Conservation (phyloP, 2,888 invertebrate species). For the Drosophila hamatofila region DNA sequence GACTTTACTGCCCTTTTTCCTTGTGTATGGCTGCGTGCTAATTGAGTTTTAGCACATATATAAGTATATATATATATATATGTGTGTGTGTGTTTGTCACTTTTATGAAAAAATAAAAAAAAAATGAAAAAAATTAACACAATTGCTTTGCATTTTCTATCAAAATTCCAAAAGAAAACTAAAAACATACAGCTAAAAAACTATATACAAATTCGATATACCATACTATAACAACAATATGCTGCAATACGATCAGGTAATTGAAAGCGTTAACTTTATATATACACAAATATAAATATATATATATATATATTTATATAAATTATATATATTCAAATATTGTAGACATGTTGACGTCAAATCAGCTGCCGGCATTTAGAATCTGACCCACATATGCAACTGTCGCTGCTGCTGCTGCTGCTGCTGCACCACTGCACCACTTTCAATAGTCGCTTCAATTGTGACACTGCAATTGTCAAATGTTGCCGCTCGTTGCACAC, state of each 20-base stretch:
- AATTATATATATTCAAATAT: background rate
- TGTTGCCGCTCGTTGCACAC: slow-evolving; percentile 34
- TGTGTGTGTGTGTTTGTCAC: slow-evolving; percentile 3
- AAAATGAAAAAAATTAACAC: background rate
- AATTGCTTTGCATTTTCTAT: slow-evolving; percentile 34
- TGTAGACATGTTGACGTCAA: slow-evolving; percentile 10
- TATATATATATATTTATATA: background rate
- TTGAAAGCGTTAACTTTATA: slow-evolving; percentile 29
- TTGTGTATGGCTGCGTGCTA: slow-evolving; percentile 41
- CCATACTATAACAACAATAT: slow-evolving; percentile 50
- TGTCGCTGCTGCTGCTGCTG: slow-evolving; percentile 6
- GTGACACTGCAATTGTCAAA: slow-evolving; percentile 33
- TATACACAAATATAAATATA: background rate
- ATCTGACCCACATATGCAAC: slow-evolving; percentile 62
- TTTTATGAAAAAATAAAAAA: background rate
- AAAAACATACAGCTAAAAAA: slow-evolving; percentile 16
- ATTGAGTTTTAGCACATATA: slow-evolving; percentile 38
- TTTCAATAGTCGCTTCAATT: slow-evolving; percentile 36
- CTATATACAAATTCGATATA: slow-evolving; percentile 27
- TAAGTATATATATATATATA: slow-evolving; percentile 2
- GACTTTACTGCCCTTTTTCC: slow-evolving; percentile 41
- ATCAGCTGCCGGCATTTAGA: slow-evolving; percentile 45
- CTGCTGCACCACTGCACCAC: slow-evolving; percentile 21
- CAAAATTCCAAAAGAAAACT: slow-evolving; percentile 38
- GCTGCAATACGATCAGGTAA: slow-evolving; percentile 80